Percentiles rank a stretch among this genome's conserved stretches.
Conservation (phyloP, 2,113 vertebrate species). For the Acanthisitta chloris region DNA sequence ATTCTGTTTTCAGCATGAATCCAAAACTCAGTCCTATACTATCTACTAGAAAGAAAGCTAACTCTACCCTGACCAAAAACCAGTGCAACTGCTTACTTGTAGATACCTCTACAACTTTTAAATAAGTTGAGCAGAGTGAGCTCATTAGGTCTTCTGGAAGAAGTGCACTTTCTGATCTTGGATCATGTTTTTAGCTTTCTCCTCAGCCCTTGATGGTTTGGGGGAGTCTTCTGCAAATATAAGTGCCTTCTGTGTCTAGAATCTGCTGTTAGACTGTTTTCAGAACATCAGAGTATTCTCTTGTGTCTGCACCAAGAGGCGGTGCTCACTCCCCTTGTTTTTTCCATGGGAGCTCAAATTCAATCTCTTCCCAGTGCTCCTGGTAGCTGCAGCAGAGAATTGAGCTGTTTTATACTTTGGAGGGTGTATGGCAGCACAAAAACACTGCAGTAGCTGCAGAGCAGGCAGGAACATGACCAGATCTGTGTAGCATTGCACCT, state of each 20-base stretch:
- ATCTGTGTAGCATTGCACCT: neutral
- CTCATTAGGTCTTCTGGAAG: neutral
- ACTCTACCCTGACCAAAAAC: neutral
- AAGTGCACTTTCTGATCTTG: neutral
- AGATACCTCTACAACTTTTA: neutral
- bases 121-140: neutral
- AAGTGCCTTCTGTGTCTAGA: neutral
- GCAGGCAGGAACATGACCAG: neutral
- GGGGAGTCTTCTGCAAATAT: neutral
- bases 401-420: accelerated
- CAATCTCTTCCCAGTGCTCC: neutral
- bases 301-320: neutral
- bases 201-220: neutral
- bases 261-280: neutral
- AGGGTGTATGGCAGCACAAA: neutral
- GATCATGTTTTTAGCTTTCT: neutral
- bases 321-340: neutral
- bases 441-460: neutral
- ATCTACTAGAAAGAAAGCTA: neutral
- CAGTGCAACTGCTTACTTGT: neutral
- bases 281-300: neutral
- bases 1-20: neutral
- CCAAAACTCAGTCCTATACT: neutral
- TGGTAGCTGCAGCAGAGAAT: neutral
- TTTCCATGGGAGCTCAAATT: neutral